Evolutionary conservation across 2,113 vertebrate genomes (phyloP).

Genomic region (Paraplagusia blochii): DNA sequence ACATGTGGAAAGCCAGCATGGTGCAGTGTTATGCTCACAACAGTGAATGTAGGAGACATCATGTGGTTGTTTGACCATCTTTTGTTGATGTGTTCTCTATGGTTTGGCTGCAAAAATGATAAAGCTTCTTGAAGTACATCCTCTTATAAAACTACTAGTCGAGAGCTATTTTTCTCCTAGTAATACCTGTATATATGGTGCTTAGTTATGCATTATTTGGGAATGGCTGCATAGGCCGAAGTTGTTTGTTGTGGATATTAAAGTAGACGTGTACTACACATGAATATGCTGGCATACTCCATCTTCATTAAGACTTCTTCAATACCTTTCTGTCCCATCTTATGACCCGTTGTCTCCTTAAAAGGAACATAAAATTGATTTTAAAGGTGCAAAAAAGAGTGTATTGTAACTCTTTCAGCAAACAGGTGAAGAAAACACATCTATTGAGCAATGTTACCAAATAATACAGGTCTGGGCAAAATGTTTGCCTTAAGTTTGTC

Average conservation of each 20-base stretch:
- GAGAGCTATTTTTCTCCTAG: conserved; percentile 34
- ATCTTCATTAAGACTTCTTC: conserved; percentile 47
- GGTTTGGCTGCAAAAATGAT: conserved; percentile 45
- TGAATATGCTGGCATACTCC: conserved; percentile 38
- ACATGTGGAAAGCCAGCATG: neutral
- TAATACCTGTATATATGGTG: conserved; percentile 31
- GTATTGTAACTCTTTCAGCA: neutral
- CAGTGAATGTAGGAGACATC: neutral
- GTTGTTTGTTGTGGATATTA: conserved; percentile 43
- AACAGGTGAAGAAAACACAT: too few relatives aligned
- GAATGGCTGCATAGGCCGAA: conserved; percentile 38
- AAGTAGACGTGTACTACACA: conserved; percentile 42
- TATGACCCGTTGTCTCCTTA: conserved; percentile 27
- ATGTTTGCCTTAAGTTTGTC: too few relatives aligned
- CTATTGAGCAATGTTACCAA: too few relatives aligned
- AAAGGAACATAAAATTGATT: neutral
- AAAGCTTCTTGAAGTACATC: conserved; percentile 16
- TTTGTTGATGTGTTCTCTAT: conserved; percentile 12
- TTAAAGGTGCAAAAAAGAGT: too few relatives aligned
- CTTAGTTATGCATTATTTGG: conserved; percentile 53
- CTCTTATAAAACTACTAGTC: conserved; percentile 46
- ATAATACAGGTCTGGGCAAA: too few relatives aligned
- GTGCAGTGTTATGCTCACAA: neutral
- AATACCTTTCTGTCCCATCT: conserved; percentile 8
- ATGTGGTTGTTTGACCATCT: neutral